Percentiles rank a stretch among this genome's conserved stretches.
phyloP scores from a whole-genome alignment of 2,888 invertebrate genomes.

The Lasioglossum lativentre region DNA sequence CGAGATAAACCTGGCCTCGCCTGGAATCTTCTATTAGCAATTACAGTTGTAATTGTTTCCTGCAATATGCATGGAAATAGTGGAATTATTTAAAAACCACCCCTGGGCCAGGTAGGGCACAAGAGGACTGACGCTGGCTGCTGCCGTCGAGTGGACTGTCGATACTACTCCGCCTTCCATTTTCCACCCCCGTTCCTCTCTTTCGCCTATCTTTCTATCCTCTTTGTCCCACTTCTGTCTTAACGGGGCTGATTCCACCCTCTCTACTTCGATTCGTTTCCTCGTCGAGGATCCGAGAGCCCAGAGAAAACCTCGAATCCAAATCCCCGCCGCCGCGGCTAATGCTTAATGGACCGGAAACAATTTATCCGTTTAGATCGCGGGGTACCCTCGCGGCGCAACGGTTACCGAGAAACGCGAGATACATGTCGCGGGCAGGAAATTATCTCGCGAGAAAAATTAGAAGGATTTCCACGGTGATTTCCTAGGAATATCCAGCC shows the following conservation, averaged over 20 bases:
- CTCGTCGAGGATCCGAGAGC: constrained; percentile 64
- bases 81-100: constrained; percentile 84
- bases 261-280: constrained; percentile 64
- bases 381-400: constrained; percentile 34
- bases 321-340: constrained; percentile 76
- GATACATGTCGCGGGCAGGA: constrained; percentile 45
- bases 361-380: constrained; percentile 78
- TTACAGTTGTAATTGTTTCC: constrained; percentile 85
- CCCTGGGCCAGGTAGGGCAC: constrained; percentile 58
- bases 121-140: constrained; percentile 48
- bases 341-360: constrained; percentile 82
- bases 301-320: constrained; percentile 76
- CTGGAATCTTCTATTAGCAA: constrained; percentile 85
- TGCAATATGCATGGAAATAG: constrained; percentile 85
- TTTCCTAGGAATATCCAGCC: no score
- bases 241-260: constrained; percentile 38
- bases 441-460: constrained; percentile 9
- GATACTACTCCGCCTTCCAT: constrained; percentile 31
- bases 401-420: constrained; percentile 24
- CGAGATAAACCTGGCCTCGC: constrained; percentile 84
- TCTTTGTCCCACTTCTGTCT: constrained; percentile 56
- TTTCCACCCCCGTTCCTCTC: constrained; percentile 15
- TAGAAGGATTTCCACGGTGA: no score
- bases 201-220: constrained; percentile 16
- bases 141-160: constrained; percentile 59